A percentile compares a stretch with the other conserved stretches of the same genome.
phyloP scores from a whole-genome alignment of 2,113 vertebrate genomes.

The Protomyctophum bolini region DNA sequence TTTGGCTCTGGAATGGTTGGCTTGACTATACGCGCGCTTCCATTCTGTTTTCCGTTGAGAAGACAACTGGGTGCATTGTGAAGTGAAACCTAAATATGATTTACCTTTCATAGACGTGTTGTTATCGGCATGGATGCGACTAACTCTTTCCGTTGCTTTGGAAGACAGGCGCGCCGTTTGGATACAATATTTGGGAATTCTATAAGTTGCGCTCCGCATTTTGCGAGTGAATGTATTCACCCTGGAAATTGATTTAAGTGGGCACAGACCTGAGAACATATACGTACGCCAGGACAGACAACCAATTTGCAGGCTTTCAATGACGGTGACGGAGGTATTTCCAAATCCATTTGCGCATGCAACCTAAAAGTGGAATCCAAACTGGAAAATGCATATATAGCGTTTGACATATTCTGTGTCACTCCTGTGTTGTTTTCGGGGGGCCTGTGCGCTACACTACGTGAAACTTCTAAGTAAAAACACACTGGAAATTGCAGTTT shows the following conservation, averaged over 20 bases:
- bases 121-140: conserved; percentile 24
- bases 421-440: not conserved
- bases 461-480: conserved; percentile 33
- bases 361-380: conserved; percentile 42
- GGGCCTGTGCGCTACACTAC: not conserved
- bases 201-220: conserved; percentile 29
- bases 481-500: not conserved
- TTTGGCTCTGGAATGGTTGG: conserved; percentile 27
- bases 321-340: conserved; percentile 39
- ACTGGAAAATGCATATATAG: conserved; percentile 35
- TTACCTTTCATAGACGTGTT: conserved; percentile 8
- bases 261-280: not conserved
- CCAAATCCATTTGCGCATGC: conserved; percentile 56
- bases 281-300: conserved; percentile 12
- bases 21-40: conserved; percentile 13
- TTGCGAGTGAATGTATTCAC: conserved; percentile 1
- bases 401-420: conserved; percentile 13
- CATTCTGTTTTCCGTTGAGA: conserved; percentile 44
- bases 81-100: conserved; percentile 34
- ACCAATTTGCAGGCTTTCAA: conserved; percentile 32
- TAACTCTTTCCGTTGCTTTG: conserved; percentile 38
- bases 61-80: conserved; percentile 36
- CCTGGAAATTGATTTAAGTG: conserved; percentile 2
- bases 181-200: conserved; percentile 32
- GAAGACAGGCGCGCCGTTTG: conserved; percentile 34